Evolutionary conservation across 2,797 vertebrate genomes (phyloP), one percentile per base, ranked within the genome.

Genomic region (Pantherophis vulpinus): DNA sequence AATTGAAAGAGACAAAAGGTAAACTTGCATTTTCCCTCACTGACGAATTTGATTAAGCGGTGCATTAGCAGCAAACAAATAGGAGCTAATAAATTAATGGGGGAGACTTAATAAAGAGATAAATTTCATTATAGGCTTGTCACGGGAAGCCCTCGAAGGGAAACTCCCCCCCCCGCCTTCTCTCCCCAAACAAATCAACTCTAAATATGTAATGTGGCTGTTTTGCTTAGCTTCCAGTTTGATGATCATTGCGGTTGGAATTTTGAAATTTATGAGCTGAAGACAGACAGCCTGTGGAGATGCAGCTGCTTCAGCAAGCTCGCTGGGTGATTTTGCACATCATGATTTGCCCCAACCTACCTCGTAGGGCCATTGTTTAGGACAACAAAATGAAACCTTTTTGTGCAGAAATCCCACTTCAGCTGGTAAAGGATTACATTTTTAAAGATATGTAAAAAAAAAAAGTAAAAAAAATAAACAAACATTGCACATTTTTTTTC

Each of bases 1-100:
- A 94, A 96, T 96, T 96, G 96, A 97, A 97, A 96, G 93, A 83
- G 63, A 97, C 95, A 96, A 96, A 95, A 97, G 95, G 95, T 95
- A 97, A 93, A 93, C 95, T 93, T 94, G 93, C 83, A 58, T 94
- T 96, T 95, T 94, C 93, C 91, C 94, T 95, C 92, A 90, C 93
- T 94, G 94, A 95, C 89, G 94, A 93, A 96, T 93, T 93, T 94
- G 94, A 94, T 93, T 94, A 94, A 93, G 94, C 91, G 47, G 56
- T 59, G 1, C 88, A 93, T 92, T 95, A 96, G 95, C 93, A 95
- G 94, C 88, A 93, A 93, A 92, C 96, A 95, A 95, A 96, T 94
- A 95, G 93, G 63, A 92, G 93, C 91, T 96, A 95, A 95, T 96
- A 96, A 96, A 95, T 96, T 94, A 96, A 95, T 92, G 90, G 0